Conservation (phyloP, 2,113 vertebrate genomes). For the Calyptommatus sinebrachiatus region DNA sequence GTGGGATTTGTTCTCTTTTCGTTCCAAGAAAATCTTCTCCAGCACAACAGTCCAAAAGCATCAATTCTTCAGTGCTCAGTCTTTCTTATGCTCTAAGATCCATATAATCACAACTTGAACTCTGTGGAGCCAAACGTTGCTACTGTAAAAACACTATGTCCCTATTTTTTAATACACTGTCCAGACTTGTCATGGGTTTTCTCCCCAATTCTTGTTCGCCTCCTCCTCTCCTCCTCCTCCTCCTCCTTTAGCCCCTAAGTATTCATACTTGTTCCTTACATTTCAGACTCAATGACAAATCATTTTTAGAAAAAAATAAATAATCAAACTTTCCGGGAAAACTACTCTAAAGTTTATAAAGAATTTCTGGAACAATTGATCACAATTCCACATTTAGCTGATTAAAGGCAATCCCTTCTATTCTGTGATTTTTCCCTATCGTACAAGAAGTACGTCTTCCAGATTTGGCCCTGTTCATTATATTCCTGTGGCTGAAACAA, state of each 20-base stretch:
- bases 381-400: conserved; percentile 34
- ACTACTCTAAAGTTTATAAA: conserved; percentile 33
- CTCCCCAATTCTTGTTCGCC: neutral
- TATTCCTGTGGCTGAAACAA: conserved; percentile 51
- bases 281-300: conserved; percentile 40
- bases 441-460: conserved; percentile 40
- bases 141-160: too few relatives aligned
- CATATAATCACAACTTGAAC: too few relatives aligned
- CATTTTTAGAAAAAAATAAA: conserved; percentile 29
- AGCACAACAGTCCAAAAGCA: too few relatives aligned
- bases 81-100: too few relatives aligned
- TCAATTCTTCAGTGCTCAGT: too few relatives aligned
- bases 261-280: conserved; percentile 38
- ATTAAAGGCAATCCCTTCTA: conserved; percentile 37
- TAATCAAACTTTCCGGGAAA: conserved; percentile 44
- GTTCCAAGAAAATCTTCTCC: too few relatives aligned
- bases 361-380: conserved; percentile 33
- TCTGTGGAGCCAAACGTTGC: too few relatives aligned
- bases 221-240: neutral
- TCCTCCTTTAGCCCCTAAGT: neutral
- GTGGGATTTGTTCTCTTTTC: too few relatives aligned
- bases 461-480: conserved; percentile 46
- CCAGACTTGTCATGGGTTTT: too few relatives aligned
- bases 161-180: too few relatives aligned
- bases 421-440: conserved; percentile 45